These are phyloP conservation scores for Endotricha flammealis DNA, from an alignment of 2,888 invertebrate genomes.

Conservation along the genomic window DNA sequence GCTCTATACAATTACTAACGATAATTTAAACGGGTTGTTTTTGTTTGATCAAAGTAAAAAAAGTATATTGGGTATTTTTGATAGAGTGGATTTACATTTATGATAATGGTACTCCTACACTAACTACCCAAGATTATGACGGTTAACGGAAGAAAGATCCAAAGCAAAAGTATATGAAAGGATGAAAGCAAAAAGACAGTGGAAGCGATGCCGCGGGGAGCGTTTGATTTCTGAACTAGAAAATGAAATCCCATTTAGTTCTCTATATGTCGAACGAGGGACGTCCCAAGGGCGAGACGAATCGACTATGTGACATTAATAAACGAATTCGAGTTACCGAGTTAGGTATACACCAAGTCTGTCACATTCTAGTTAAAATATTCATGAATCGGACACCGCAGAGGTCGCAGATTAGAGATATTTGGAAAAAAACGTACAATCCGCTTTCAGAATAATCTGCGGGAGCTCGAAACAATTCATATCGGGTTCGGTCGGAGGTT, in stretches of 20 bases:
- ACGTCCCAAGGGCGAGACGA: slow-evolving; percentile 37
- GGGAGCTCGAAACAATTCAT: slow-evolving; percentile 47
- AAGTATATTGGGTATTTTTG: too few species aligned
- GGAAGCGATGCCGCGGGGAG: slow-evolving; percentile 43
- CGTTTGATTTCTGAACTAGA: slow-evolving; percentile 72
- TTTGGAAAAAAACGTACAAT: slow-evolving; percentile 44
- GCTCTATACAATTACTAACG: too few species aligned
- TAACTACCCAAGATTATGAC: too few species aligned
- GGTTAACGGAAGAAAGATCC: too few species aligned
- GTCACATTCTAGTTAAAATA: slow-evolving; percentile 64
- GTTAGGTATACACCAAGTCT: slow-evolving; percentile 44
- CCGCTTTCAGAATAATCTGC: slow-evolving; percentile 32
- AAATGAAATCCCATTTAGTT: slow-evolving; percentile 70
- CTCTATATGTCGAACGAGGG: slow-evolving; percentile 36
- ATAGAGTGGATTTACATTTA: too few species aligned
- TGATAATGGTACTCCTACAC: too few species aligned
- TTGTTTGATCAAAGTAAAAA: too few species aligned
- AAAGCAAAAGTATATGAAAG: slow-evolving; percentile 45
- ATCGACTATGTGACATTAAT: slow-evolving; percentile 63
- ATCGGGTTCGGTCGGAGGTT: slow-evolving; percentile 20
- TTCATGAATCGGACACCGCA: slow-evolving; percentile 59
- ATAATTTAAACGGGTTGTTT: too few species aligned
- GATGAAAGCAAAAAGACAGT: slow-evolving; percentile 42
- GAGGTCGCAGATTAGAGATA: slow-evolving; percentile 58
- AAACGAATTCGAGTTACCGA: slow-evolving; percentile 46